Evolutionary conservation across 2,113 vertebrate genomes (phyloP), one percentile per base, ranked within the genome.

Genomic region (Rhea americana): DNA sequence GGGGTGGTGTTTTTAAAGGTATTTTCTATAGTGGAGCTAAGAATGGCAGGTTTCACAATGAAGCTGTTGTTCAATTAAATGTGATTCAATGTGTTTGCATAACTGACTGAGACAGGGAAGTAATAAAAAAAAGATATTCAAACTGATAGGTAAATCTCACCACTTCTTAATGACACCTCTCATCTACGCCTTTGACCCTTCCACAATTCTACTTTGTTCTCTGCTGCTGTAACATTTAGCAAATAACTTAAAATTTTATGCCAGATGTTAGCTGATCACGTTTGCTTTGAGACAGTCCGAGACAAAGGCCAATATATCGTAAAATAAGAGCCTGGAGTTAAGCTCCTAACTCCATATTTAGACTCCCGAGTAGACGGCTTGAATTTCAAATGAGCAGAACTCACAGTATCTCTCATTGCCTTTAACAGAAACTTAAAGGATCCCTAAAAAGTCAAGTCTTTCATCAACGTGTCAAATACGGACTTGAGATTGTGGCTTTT

Each of bases 11-110:
- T 96, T 94, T 90, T 56, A 63, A 81, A 83, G 87, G 35, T 87
- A 81, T 91, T 95, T 96, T 94, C 80, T 91, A 72, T 79, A 53
- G 56, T 58, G 90, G 39, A 90, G 85, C 80, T 84, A 88, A 93
- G 90, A 94, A 86, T 88, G 90, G 87, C 94, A 93, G 90, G 82
- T 93, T 94, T 94, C 87, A 94, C 91, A 94, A 86, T 82, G 93
- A 94, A 88, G 56, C 91, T 95, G 85, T 93, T 94, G 91, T 96
- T 96, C 88, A 94, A 78, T 93, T 94, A 88, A 72, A 86, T 0
- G 0, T 88, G 90, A 95, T 93, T 94, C 95, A 79, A 50, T 73
- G 82, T 65, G 76, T 93, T 88, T 94, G 91, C 76, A 94, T 87
- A 90, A 39, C 90, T 94, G 89, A 68, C 72, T 81, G 90, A 88